phyloP scores from a whole-genome alignment of 2,113 vertebrate species.

The Paradisaea rubra region DNA sequence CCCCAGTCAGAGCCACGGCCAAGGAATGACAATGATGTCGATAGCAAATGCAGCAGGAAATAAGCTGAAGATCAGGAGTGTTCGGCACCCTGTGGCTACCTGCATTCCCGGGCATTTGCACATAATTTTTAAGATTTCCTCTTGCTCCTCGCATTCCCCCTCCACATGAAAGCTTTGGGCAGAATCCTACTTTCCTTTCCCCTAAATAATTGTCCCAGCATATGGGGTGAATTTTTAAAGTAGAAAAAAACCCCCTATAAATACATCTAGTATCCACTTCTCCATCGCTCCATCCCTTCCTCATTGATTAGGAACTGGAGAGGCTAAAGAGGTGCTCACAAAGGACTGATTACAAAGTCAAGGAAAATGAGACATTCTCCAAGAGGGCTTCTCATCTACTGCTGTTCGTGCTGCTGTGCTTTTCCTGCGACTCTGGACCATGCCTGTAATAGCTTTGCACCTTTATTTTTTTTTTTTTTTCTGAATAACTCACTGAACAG shows the following conservation, averaged over 20 bases:
- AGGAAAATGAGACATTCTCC: background rate
- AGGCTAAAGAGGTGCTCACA: background rate
- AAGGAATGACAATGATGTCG: background rate
- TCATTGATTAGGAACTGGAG: slow-evolving; percentile 3
- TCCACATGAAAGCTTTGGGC: background rate
- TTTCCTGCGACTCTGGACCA: background rate
- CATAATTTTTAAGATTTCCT: background rate
- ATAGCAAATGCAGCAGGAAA: background rate
- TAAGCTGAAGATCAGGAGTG: background rate
- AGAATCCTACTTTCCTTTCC: background rate
- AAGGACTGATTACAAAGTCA: background rate
- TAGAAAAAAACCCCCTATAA: background rate
- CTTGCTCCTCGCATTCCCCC: background rate
- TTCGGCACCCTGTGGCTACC: background rate
- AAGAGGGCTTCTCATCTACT: background rate
- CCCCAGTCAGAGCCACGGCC: background rate
- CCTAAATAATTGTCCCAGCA: background rate
- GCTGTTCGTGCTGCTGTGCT: background rate
- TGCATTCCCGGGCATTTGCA: rapidly evolving
- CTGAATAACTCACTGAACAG: background rate
- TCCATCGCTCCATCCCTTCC: background rate
- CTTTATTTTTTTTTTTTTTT: background rate
- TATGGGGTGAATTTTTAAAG: background rate
- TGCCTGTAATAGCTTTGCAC: background rate
- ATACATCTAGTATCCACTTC: background rate